Base-by-base conservation (phyloP, 2,113 vertebrate species). In the Phylloscopus trochilus region DNA sequence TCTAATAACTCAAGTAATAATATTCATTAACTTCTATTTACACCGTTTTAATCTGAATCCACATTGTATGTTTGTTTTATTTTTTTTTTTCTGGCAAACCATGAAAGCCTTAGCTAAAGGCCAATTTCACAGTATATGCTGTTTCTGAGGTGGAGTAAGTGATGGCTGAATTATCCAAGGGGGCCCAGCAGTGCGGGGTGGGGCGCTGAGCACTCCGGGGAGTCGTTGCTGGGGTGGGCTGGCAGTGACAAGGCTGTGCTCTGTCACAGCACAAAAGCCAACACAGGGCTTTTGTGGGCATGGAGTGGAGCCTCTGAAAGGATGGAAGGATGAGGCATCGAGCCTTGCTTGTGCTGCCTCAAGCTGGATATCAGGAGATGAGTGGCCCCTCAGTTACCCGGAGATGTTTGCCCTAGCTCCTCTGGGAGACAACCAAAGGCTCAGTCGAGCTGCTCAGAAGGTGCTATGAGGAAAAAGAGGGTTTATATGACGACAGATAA, bases 1-100 rank as follows among this genome's bases (percentile, higher is more conserved):
- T 96, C 89, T 93, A 96, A 94, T 97, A 97, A 97, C 84, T 95
- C 41, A 21, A 95, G 87, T 96, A 96, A 97, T 93, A 96, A 91
- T 96, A 95, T 97, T 97, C 96, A 96, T 97, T 97, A 97, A 96
- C 95, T 97, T 97, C 77, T 96, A 95, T 96, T 97, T 96, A 96
- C 95, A 95, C 85, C 87, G 83, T 70, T 97, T 96, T 83, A 96
- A 93, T 97, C 89, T 85, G 94, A 88, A 85, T 93, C 89, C 60
- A 85, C 27, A 43, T 64, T 93, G 47, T 77, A 31, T 88, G 53
- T 83, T 73, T 94, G 33, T 76, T 83, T 91, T 63, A 31, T 56
- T 41, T 39, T 13, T 62, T 62, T 59, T 66, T 63, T 72, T 58
- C 30, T 1, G 14, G 43, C 41, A 86, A 86, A 11, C 64, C 49